Conservation (phyloP, 2,888 invertebrate genomes). For the Rhagophthalmus giganteus region DNA sequence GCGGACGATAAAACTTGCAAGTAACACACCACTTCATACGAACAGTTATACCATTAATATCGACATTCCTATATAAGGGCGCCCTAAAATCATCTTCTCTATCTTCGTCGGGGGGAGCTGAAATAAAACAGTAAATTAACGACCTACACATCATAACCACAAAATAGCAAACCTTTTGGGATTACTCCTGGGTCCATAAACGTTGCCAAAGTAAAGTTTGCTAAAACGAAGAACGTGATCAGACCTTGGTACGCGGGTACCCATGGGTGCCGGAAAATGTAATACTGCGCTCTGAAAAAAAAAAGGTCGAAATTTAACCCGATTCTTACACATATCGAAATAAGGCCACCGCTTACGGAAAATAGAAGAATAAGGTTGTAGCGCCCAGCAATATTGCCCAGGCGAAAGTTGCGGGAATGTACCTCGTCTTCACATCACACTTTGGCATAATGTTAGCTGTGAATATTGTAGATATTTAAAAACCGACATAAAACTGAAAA, state of each 20-base stretch:
- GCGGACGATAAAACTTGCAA: constrained; percentile 99
- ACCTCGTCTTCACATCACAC: constrained; percentile 95
- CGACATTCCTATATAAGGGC: constrained; percentile 94
- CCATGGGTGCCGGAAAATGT: constrained; percentile 81
- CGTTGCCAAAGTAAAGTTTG: constrained; percentile 98
- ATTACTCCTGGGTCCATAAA: constrained; percentile 99
- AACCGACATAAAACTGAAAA: constrained; percentile 43
- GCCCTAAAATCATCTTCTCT: constrained; percentile 96
- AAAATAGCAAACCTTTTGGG: constrained; percentile 91
- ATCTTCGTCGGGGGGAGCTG: constrained; percentile 95
- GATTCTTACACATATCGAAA: neutral
- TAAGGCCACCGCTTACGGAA: constrained; percentile 80
- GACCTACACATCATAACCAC: no score
- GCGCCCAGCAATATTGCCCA: constrained; percentile 94
- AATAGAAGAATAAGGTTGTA: constrained; percentile 94
- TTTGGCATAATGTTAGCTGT: constrained; percentile 76
- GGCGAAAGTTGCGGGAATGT: constrained; percentile 97
- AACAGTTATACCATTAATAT: constrained; percentile 97
- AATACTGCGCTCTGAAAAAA: constrained; percentile 78
- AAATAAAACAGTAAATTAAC: no score
- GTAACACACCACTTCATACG: constrained; percentile 99
- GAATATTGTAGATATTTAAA: constrained; percentile 42
- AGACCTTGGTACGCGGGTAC: constrained; percentile 91
- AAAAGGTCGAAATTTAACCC: constrained; percentile 14
- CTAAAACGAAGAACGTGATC: constrained; percentile 94